These are phyloP conservation scores for Sebastes schlegelii DNA, from an alignment of 2,113 vertebrate species.

Conservation along the genomic window DNA sequence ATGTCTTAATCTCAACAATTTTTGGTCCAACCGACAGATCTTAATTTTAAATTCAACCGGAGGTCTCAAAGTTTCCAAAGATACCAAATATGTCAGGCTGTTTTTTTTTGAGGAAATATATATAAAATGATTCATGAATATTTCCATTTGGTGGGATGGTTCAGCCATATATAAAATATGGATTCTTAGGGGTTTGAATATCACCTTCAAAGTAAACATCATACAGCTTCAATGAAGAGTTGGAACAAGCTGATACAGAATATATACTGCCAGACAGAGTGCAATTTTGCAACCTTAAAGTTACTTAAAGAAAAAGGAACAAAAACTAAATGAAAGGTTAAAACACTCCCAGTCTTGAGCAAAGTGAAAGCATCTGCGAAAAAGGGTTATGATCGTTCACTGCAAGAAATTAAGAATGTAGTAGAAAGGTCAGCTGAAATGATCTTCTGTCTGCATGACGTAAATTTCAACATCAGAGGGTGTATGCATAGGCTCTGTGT, in stretches of 20 bases:
- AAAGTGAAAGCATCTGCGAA: neutral
- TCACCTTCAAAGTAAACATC: neutral
- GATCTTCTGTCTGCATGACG: neutral
- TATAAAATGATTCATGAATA: neutral
- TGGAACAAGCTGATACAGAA: neutral
- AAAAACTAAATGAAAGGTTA: neutral
- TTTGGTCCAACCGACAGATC: neutral
- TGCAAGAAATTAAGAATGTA: neutral
- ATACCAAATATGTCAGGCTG: neutral
- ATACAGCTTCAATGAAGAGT: neutral
- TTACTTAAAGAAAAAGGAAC: neutral
- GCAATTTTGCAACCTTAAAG: constrained; percentile 1
- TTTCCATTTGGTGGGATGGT: neutral
- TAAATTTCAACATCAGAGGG: too few species aligned
- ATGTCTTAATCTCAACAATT: neutral
- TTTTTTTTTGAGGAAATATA: neutral
- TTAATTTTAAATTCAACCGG: neutral
- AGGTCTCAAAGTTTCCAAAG: neutral
- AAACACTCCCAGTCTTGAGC: neutral
- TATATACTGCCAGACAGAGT: neutral
- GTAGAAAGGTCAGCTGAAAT: neutral
- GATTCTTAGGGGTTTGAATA: neutral
- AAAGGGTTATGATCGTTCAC: neutral
- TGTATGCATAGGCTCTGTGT: too few species aligned
- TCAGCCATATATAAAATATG: neutral